These are phyloP conservation scores for Harpalus rufipes DNA, from an alignment of 2,888 invertebrate genomes.

Conservation along the genomic window DNA sequence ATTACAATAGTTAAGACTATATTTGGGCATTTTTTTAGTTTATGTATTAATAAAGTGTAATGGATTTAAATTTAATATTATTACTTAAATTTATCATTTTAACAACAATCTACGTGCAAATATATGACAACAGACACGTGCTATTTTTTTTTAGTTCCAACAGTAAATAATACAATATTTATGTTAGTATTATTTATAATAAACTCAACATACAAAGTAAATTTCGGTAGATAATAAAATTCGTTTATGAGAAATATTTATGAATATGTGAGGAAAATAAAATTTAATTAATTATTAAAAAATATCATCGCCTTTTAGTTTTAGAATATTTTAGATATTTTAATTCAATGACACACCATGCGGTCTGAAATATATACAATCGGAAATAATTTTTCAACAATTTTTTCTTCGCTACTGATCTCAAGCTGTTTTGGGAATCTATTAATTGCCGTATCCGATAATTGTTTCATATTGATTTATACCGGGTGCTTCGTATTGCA, in stretches of 20 bases:
- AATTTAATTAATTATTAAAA: constrained; percentile 56
- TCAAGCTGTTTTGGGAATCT: constrained; percentile 65
- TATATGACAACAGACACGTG: too few species aligned
- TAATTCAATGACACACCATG: constrained; percentile 49
- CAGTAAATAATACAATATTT: too few species aligned
- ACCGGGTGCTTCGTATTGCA: constrained; percentile 46
- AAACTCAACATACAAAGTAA: too few species aligned
- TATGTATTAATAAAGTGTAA: too few species aligned
- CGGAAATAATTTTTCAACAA: constrained; percentile 5
- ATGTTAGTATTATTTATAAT: too few species aligned
- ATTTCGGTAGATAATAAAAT: too few species aligned
- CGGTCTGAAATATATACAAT: background rate
- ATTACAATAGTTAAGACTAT: too few species aligned
- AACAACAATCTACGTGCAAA: too few species aligned
- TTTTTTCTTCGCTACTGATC: constrained; percentile 47
- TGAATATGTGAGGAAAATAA: constrained; percentile 27
- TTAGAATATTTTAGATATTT: constrained; percentile 46
- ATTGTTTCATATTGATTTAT: constrained; percentile 67
- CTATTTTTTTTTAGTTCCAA: too few species aligned
- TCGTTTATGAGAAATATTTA: background rate
- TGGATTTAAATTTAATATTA: too few species aligned
- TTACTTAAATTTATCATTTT: too few species aligned
- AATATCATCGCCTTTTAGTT: constrained; percentile 42
- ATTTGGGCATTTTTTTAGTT: too few species aligned
- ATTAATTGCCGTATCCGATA: constrained; percentile 63